Conservation (phyloP, 2,113 vertebrate genomes). For the Pteronura brasiliensis region DNA sequence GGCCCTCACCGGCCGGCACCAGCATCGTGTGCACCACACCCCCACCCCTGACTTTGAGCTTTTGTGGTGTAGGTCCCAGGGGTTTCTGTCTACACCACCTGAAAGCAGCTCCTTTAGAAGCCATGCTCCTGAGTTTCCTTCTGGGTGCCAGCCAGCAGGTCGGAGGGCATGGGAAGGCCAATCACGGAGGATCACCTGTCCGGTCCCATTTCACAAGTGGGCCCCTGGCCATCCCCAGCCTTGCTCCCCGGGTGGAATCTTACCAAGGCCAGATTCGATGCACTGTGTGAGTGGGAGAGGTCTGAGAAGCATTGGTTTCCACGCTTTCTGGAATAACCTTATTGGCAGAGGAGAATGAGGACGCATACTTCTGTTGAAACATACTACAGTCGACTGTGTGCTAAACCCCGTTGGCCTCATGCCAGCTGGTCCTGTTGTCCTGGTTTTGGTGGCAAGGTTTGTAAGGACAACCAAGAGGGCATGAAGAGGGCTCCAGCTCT, state of each 20-base stretch:
- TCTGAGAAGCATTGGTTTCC: not conserved
- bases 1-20: not conserved
- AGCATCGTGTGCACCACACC: not conserved
- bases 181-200: too few relatives aligned
- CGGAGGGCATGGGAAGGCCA: not conserved
- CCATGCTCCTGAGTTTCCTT: not conserved
- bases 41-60: not conserved
- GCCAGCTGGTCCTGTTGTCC: rapidly evolving
- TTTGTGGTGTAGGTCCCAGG: rapidly evolving
- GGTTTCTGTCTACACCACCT: not conserved
- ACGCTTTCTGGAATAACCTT: not conserved
- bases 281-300: not conserved
- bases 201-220: rapidly evolving
- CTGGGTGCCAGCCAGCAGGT: not conserved
- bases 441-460: not conserved
- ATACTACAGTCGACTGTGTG: rapidly evolving
- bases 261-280: rapidly evolving
- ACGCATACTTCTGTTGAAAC: not conserved
- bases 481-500: rapidly evolving
- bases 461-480: not conserved
- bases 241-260: not conserved
- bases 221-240: not conserved
- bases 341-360: not conserved
- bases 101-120: not conserved
- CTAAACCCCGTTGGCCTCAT: not conserved